Percentiles rank a stretch among this genome's conserved stretches.
Conservation (phyloP, 2,888 invertebrate genomes). For the Ophion obscuratus region DNA sequence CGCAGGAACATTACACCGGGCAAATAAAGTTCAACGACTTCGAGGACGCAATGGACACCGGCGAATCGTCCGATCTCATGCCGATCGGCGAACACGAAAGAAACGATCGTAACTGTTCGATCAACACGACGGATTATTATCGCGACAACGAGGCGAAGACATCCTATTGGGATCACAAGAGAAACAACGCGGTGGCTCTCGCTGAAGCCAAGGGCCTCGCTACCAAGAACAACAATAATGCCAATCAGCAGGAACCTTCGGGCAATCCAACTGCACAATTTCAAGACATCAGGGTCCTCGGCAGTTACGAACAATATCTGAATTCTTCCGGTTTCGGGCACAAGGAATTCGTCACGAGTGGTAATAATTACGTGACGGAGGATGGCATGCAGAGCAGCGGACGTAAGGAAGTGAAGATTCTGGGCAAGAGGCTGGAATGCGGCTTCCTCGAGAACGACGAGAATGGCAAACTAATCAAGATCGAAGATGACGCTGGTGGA, state of each 20-base stretch:
- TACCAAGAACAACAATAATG: constrained; percentile 66
- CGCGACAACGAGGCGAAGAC: constrained; percentile 56
- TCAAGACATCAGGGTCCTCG: constrained; percentile 78
- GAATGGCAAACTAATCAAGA: constrained; percentile 71
- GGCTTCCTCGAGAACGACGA: constrained; percentile 71
- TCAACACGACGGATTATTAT: constrained; percentile 43
- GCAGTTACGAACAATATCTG: constrained; percentile 76
- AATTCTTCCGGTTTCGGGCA: constrained; percentile 67
- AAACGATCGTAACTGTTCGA: constrained; percentile 27
- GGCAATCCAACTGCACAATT: constrained; percentile 70
- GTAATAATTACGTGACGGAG: constrained; percentile 59
- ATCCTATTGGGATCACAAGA: constrained; percentile 52
- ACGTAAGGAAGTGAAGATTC: constrained; percentile 78
- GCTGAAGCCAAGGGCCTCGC: constrained; percentile 75
- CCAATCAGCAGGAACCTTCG: constrained; percentile 57
- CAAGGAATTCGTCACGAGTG: constrained; percentile 34
- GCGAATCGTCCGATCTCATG: constrained; percentile 60
- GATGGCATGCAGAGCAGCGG: constrained; percentile 63
- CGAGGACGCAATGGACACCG: constrained; percentile 69
- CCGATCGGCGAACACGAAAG: constrained; percentile 70
- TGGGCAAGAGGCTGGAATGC: constrained; percentile 77
- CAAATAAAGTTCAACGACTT: constrained; percentile 74
- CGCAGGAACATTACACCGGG: constrained; percentile 41
- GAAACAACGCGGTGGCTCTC: constrained; percentile 61
- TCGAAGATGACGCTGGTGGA: constrained; percentile 68